A percentile compares a stretch with the other conserved stretches of the same genome.
Conservation (phyloP, 1,140 invertebrate species). For the Ostrea denselamellosa region DNA sequence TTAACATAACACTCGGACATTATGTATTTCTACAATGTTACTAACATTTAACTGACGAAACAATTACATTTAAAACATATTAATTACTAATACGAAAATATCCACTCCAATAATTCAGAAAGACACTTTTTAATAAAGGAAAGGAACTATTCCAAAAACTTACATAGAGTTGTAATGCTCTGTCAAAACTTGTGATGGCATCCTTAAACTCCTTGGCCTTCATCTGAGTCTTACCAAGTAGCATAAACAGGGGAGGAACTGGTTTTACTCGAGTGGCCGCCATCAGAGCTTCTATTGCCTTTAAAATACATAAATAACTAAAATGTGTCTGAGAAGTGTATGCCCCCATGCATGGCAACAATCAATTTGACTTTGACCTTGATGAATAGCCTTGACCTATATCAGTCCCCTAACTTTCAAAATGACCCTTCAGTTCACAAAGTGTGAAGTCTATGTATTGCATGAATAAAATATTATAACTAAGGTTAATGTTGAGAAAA, state of each 20-base stretch:
- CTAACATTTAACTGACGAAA: not conserved
- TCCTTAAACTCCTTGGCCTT: slow-evolving; percentile 77
- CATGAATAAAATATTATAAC: too few species aligned
- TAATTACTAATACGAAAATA: not conserved
- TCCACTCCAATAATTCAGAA: not conserved
- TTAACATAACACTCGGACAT: not conserved
- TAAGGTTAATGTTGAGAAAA: too few species aligned
- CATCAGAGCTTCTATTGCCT: slow-evolving; percentile 76
- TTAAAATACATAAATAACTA: slow-evolving; percentile 12
- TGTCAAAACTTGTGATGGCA: slow-evolving; percentile 74
- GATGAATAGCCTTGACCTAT: too few species aligned
- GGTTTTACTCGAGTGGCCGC: slow-evolving; percentile 71
- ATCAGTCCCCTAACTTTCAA: too few species aligned
- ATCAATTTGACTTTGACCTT: too few species aligned
- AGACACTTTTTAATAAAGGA: not conserved
- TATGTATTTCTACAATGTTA: not conserved
- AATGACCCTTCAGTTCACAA: too few species aligned
- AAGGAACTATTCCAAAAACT: slow-evolving; percentile 38
- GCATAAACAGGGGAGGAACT: slow-evolving; percentile 71
- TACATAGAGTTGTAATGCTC: slow-evolving; percentile 72
- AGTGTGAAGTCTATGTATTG: too few species aligned
- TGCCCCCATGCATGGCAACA: too few species aligned
- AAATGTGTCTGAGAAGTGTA: too few species aligned
- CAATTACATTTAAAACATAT: not conserved
- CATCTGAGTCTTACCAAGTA: slow-evolving; percentile 78